phyloP scores from a whole-genome alignment of 2,113 vertebrate species.

The Pseudopodoces humilis region DNA sequence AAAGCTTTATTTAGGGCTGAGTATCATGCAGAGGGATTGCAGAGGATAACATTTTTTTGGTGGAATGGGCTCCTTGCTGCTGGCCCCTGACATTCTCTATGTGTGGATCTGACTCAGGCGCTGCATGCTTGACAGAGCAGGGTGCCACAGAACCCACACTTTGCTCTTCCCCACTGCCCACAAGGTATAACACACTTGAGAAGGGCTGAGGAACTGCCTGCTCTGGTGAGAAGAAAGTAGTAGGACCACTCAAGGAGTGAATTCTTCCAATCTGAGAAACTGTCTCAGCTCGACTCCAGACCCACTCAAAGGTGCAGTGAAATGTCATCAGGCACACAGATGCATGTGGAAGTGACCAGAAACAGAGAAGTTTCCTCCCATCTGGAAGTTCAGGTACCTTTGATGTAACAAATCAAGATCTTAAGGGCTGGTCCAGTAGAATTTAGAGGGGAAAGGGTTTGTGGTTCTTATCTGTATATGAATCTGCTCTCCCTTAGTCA shows the following conservation, averaged over 20 bases:
- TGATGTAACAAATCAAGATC: not conserved
- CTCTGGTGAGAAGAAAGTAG: not conserved
- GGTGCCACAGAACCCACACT: accelerated
- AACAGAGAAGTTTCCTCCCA: not conserved
- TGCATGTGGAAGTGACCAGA: not conserved
- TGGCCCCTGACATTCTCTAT: accelerated
- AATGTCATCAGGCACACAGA: not conserved
- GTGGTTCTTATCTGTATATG: not conserved
- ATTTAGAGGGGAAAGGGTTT: not conserved
- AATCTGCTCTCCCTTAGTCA: not conserved
- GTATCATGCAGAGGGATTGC: not conserved
- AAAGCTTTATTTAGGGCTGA: not conserved
- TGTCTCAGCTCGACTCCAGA: accelerated
- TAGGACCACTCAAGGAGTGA: not conserved
- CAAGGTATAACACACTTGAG: accelerated
- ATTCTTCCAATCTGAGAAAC: not conserved
- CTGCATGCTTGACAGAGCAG: accelerated
- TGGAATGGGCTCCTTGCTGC: not conserved
- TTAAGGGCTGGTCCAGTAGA: not conserved
- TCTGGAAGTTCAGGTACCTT: not conserved
- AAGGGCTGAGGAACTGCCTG: not conserved
- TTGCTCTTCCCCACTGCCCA: not conserved
- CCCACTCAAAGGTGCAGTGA: not conserved
- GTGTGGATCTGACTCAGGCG: accelerated
- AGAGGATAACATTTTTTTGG: not conserved